phyloP scores from a whole-genome alignment of 1,140 invertebrate species.

The Caenorhabditis briggsae region DNA sequence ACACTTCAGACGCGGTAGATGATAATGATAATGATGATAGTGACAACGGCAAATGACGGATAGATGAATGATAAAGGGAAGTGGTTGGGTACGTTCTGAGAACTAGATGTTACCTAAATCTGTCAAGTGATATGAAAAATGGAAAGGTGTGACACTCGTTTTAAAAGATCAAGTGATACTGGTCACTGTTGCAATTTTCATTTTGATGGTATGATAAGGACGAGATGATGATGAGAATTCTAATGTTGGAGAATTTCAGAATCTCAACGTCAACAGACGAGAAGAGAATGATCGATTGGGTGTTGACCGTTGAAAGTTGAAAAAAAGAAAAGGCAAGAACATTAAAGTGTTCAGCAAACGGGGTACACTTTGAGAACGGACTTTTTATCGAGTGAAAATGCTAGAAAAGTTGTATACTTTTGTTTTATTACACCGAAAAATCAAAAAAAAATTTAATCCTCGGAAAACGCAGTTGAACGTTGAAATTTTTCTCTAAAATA shows the following conservation, averaged over 20 bases:
- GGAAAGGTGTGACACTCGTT: not conserved
- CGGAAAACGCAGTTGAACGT: no score
- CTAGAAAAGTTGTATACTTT: no score
- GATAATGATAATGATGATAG: not conserved
- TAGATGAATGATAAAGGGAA: not conserved
- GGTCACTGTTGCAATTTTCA: not conserved
- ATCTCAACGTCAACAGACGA: not conserved
- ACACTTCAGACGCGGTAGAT: not conserved
- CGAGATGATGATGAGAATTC: not conserved
- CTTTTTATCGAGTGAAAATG: not conserved
- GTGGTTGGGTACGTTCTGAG: slow-evolving; percentile 2
- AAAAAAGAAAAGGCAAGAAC: not conserved
- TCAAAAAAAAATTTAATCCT: no score
- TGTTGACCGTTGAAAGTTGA: not conserved
- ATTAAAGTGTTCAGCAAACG: slow-evolving; percentile 5
- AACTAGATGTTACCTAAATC: slow-evolving; percentile 1
- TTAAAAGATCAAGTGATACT: slow-evolving; percentile 43
- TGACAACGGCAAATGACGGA: not conserved
- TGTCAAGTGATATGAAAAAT: slow-evolving; percentile 1
- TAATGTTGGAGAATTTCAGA: not conserved
- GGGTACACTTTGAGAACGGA: not conserved
- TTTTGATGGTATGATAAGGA: not conserved
- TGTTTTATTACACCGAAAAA: no score
- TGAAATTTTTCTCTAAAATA: no score
- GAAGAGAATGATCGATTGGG: not conserved